Conservation (phyloP, 2,888 invertebrate genomes). For the Alloplasta piceator region DNA sequence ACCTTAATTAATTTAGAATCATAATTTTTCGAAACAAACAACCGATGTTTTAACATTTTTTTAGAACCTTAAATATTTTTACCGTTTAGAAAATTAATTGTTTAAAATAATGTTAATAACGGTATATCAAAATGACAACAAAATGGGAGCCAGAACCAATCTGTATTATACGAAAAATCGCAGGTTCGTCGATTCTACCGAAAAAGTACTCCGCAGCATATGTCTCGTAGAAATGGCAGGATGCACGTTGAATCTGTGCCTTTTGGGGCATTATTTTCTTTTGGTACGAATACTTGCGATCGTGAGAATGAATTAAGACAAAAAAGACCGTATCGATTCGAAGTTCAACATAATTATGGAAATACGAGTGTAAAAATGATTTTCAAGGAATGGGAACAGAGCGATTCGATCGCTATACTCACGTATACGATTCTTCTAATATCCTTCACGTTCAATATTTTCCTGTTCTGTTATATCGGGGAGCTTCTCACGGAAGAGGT, state of each 20-base stretch:
- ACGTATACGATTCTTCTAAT: slow-evolving; percentile 63
- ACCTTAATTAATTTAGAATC: too few relatives aligned
- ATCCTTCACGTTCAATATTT: slow-evolving; percentile 71
- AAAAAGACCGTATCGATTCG: not conserved
- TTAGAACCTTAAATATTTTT: too few relatives aligned
- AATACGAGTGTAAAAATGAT: not conserved
- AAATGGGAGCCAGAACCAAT: too few relatives aligned
- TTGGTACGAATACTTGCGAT: slow-evolving; percentile 48
- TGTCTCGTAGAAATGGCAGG: slow-evolving; percentile 69
- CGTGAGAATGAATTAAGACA: not conserved
- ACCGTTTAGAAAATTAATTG: too few relatives aligned
- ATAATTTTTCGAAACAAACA: too few relatives aligned
- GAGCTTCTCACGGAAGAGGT: slow-evolving; percentile 76
- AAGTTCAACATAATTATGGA: not conserved
- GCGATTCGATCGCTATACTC: slow-evolving; percentile 60
- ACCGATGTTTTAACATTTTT: too few relatives aligned
- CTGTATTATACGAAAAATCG: not conserved
- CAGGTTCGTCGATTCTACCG: slow-evolving; percentile 58
- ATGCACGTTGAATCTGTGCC: slow-evolving; percentile 67
- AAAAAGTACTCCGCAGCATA: slow-evolving; percentile 64
- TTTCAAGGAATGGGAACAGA: slow-evolving; percentile 62
- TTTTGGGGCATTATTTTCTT: slow-evolving; percentile 69
- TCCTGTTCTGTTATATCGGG: slow-evolving; percentile 77
- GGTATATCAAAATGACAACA: too few relatives aligned
- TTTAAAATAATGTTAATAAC: too few relatives aligned